These are phyloP conservation scores for Acanthurus lineatus DNA, from an alignment of 2,797 vertebrate genomes.

Conservation along the genomic window DNA sequence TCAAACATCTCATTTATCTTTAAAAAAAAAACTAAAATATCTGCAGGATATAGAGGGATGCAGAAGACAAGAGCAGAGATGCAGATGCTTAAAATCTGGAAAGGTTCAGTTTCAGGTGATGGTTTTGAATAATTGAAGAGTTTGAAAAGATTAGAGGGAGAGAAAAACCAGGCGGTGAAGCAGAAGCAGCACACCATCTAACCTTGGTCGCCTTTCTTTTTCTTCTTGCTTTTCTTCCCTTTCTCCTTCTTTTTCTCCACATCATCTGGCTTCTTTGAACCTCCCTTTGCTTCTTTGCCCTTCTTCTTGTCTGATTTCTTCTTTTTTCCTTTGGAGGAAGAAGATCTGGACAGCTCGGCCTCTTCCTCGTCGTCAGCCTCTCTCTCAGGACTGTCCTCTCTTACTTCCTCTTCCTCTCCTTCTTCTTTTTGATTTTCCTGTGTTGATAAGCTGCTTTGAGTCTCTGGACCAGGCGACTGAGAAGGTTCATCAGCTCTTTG, in stretches of 20 bases:
- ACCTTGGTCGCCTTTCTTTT: constrained; percentile 80
- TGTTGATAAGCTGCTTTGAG: constrained; percentile 17
- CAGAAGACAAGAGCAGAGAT: not conserved
- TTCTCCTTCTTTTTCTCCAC: constrained; percentile 67
- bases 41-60: not conserved
- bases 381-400: constrained; percentile 39
- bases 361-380: constrained; percentile 67
- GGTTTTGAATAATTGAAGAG: not conserved
- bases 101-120: not conserved
- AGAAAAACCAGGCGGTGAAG: constrained; percentile 31
- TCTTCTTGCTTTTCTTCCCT: constrained; percentile 76
- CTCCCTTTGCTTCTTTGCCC: constrained; percentile 52
- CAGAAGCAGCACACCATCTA: constrained; percentile 70
- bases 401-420: constrained; percentile 38
- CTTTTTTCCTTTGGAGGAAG: constrained; percentile 61
- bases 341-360: constrained; percentile 25
- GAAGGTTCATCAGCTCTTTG: constrained; percentile 3
- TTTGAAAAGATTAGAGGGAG: constrained; percentile 21
- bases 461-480: constrained; percentile 16
- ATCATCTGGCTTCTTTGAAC: constrained; percentile 61
- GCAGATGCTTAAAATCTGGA: constrained; percentile 15
- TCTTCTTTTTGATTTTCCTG: constrained; percentile 30
- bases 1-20: constrained; percentile 16
- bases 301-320: constrained; percentile 75
- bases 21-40: not conserved